Evolutionary conservation across 2,888 invertebrate species (phyloP).

Genomic region (Caenorhabditis sp.): DNA sequence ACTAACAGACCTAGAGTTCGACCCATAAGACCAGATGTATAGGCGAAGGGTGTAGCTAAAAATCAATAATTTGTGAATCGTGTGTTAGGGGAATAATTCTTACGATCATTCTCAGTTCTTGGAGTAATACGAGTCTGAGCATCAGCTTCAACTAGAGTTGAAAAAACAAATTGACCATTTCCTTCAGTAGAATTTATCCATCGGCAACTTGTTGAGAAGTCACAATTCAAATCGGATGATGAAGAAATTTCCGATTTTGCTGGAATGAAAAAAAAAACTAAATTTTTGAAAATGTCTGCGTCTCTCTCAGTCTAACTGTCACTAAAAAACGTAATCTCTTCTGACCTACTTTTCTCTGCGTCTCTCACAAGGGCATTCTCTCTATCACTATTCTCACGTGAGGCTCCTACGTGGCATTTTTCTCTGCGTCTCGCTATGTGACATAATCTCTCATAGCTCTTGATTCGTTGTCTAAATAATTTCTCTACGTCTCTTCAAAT

Average conservation of each 20-base stretch:
- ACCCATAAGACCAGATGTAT: conserved; percentile 55
- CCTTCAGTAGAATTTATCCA: conserved; percentile 63
- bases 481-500: too few relatives aligned
- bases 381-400: too few relatives aligned
- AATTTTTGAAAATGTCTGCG: too few relatives aligned
- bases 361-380: too few relatives aligned
- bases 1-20: conserved; percentile 55
- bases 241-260: conserved; percentile 50
- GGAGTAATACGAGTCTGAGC: conserved; percentile 28
- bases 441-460: too few relatives aligned
- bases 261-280: too few relatives aligned
- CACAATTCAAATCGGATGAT: conserved; percentile 65
- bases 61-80: not conserved
- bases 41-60: conserved; percentile 56
- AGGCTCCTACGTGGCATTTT: too few relatives aligned
- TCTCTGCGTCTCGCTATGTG: too few relatives aligned
- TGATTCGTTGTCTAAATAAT: too few relatives aligned
- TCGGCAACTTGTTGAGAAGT: conserved; percentile 57
- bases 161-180: conserved; percentile 21
- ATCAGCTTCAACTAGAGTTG: conserved; percentile 22
- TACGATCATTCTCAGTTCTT: conserved; percentile 29
- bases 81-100: not conserved
- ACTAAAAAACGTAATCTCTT: too few relatives aligned
- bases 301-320: too few relatives aligned
- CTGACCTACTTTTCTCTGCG: too few relatives aligned